Evolutionary conservation across 2,113 vertebrate species (phyloP).

Genomic region (Entosphenus tridentatus): DNA sequence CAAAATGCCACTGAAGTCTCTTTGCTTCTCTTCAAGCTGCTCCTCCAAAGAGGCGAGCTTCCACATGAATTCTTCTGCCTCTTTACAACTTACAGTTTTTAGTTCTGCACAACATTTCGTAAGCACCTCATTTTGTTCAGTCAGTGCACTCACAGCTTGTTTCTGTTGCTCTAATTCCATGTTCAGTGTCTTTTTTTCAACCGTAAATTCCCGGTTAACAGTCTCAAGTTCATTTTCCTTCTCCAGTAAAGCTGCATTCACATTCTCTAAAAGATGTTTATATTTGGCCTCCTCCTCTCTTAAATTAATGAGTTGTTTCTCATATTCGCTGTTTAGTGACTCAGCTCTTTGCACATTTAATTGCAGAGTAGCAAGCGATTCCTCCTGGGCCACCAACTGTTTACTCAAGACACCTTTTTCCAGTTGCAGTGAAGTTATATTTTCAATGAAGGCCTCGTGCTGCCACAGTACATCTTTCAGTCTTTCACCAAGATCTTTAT

Average conservation of each 20-base stretch:
- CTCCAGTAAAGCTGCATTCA: constrained; percentile 21
- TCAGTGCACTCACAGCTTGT: constrained; percentile 17
- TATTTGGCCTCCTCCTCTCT: constrained; percentile 26
- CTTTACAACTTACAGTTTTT: constrained; percentile 11
- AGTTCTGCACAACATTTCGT: constrained; percentile 24
- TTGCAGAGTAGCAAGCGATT: constrained; percentile 21
- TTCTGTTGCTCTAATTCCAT: constrained; percentile 21
- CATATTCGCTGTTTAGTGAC: constrained; percentile 25
- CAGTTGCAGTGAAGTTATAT: constrained; percentile 20
- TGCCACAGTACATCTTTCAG: constrained; percentile 24
- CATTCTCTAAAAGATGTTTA: constrained; percentile 25
- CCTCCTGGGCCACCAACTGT: constrained; percentile 22
- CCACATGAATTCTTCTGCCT: constrained; percentile 21
- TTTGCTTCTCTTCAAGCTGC: constrained; percentile 31
- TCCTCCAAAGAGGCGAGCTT: constrained; percentile 30
- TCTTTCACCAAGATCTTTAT: constrained; percentile 30
- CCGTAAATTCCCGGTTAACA: constrained; percentile 17
- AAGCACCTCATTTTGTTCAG: constrained; percentile 21
- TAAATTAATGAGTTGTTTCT: constrained; percentile 25
- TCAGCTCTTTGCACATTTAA: constrained; percentile 28
- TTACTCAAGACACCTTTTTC: constrained; percentile 30
- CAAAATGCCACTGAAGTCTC: constrained; percentile 32
- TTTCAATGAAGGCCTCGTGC: constrained; percentile 24
- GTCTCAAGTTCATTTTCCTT: constrained; percentile 20
- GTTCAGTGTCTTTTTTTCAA: constrained; percentile 25